Conservation (phyloP, 1,140 invertebrate genomes). For the Penaeus japonicus region DNA sequence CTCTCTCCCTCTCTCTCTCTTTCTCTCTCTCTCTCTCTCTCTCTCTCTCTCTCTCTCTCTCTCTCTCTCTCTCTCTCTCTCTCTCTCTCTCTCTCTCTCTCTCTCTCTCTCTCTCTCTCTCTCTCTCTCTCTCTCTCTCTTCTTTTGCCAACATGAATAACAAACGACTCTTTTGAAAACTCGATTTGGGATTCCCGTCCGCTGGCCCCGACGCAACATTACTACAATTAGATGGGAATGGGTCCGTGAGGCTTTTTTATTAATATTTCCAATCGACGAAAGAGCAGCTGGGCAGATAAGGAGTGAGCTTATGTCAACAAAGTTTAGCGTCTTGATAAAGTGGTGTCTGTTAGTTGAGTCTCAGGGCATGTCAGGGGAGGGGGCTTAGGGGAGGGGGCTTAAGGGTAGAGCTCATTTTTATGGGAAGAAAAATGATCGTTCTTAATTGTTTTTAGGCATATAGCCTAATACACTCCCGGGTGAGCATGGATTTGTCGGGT, state of each 20-base stretch:
- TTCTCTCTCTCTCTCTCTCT: too few relatives aligned
- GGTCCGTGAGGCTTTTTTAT: slow-evolving; percentile 31
- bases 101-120: too few relatives aligned
- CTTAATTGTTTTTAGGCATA: too few relatives aligned
- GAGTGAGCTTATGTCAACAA: slow-evolving; percentile 44
- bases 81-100: too few relatives aligned
- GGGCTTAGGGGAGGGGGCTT: background rate
- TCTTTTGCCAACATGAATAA: background rate
- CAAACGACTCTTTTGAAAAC: slow-evolving; percentile 33
- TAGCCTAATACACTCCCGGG: too few relatives aligned
- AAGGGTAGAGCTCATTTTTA: background rate
- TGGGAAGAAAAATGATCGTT: too few relatives aligned
- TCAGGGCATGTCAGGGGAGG: background rate
- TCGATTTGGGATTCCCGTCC: background rate
- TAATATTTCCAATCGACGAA: slow-evolving; percentile 53
- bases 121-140: too few relatives aligned
- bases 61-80: too few relatives aligned
- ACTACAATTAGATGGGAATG: slow-evolving; percentile 49
- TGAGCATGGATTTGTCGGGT: too few relatives aligned
- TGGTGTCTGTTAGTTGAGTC: slow-evolving; percentile 45
- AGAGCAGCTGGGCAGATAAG: slow-evolving; percentile 43
- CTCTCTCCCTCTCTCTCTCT: too few relatives aligned
- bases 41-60: too few relatives aligned
- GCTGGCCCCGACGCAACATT: background rate
- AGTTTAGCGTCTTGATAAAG: slow-evolving; percentile 52